These are phyloP conservation scores for Perithous albicinctus DNA, from an alignment of 2,888 invertebrate genomes.

Conservation along the genomic window DNA sequence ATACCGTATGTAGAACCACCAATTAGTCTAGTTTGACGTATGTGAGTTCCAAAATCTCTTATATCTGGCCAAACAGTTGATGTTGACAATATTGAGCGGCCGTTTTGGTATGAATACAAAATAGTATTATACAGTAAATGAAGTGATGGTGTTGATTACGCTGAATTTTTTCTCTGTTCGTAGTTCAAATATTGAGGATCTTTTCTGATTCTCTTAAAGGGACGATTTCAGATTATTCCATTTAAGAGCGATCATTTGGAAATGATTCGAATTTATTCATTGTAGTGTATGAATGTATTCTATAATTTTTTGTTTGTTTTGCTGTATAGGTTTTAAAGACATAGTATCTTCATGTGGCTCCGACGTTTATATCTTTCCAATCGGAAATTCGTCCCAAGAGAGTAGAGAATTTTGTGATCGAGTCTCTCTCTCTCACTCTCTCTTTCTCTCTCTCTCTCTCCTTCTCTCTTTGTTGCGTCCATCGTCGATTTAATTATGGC, in stretches of 20 bases:
- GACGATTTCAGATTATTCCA: neutral
- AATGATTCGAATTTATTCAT: neutral
- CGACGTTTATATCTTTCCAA: conserved; percentile 44
- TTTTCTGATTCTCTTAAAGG: neutral
- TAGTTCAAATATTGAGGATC: neutral
- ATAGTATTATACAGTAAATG: no score
- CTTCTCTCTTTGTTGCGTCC: conserved; percentile 15
- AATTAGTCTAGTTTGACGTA: no score
- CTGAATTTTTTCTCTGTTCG: neutral
- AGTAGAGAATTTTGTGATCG: conserved; percentile 52
- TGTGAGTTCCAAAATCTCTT: no score
- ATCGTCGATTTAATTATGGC: conserved; percentile 64
- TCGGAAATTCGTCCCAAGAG: conserved; percentile 31
- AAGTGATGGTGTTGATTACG: no score
- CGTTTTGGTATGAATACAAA: no score
- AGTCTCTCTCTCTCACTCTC: neutral
- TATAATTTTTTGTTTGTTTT: neutral
- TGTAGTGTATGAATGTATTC: neutral
- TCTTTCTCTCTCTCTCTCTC: neutral
- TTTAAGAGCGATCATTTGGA: neutral
- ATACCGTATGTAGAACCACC: no score
- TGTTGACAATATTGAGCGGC: no score
- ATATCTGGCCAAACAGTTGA: no score
- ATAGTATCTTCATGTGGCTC: conserved; percentile 23
- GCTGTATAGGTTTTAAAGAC: neutral